Evolutionary conservation across 2,888 invertebrate genomes (phyloP).

Genomic region (Phortica okadai): DNA sequence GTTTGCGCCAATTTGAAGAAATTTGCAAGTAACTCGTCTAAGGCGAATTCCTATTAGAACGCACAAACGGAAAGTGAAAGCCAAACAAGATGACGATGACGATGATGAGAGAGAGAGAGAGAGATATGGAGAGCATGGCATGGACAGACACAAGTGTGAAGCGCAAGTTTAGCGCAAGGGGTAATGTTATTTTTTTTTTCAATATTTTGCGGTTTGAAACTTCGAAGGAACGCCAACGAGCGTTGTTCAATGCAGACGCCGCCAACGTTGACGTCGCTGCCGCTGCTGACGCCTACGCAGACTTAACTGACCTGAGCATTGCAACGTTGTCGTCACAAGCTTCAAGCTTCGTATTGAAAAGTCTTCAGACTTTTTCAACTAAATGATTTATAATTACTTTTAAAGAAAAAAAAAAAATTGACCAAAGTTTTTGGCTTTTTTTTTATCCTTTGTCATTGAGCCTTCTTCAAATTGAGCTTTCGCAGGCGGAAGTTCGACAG

Average conservation of each 20-base stretch:
- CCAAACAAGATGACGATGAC: not conserved
- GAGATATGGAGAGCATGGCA: not conserved
- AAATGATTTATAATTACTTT: slow-evolving; percentile 25
- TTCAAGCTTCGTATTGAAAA: slow-evolving; percentile 13
- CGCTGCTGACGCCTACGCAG: not conserved
- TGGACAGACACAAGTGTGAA: too few species aligned
- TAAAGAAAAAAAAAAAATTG: not conserved
- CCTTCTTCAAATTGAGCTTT: slow-evolving; percentile 14
- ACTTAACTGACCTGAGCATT: not conserved
- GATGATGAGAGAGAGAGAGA: not conserved
- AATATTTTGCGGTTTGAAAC: too few species aligned
- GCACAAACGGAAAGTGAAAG: slow-evolving; percentile 15
- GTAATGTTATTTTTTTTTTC: too few species aligned
- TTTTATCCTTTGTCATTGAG: slow-evolving; percentile 22
- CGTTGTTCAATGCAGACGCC: not conserved
- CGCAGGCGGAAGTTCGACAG: slow-evolving; percentile 14
- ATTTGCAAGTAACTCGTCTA: slow-evolving; percentile 9
- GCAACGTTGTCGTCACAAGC: not conserved
- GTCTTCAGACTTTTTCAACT: not conserved
- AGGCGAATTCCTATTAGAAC: slow-evolving; percentile 17
- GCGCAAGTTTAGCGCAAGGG: too few species aligned
- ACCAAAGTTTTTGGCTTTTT: not conserved
- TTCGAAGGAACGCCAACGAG: too few species aligned
- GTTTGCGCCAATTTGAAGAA: slow-evolving; percentile 22
- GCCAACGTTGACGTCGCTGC: not conserved